phyloP scores from a whole-genome alignment of 2,113 vertebrate genomes.

The Jaculus jaculus region DNA sequence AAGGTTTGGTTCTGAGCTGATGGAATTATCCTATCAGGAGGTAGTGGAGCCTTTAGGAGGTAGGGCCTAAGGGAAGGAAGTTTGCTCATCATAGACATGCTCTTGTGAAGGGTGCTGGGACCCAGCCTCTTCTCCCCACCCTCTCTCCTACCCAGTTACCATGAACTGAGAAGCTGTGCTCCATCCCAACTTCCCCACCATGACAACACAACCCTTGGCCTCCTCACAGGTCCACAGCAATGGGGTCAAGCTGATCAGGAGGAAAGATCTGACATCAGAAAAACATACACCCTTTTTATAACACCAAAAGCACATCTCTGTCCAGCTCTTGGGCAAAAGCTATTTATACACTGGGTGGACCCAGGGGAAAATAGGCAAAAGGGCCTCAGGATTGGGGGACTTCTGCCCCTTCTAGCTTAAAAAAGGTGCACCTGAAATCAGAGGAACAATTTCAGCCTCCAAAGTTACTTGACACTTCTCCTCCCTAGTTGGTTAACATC shows the following conservation, averaged over 20 bases:
- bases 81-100: too few species aligned
- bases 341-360: accelerated
- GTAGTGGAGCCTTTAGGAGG: too few species aligned
- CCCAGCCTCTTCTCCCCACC: too few species aligned
- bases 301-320: neutral
- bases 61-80: too few species aligned
- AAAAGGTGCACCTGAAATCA: neutral
- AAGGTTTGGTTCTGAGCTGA: neutral
- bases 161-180: neutral
- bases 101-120: too few species aligned
- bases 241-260: neutral
- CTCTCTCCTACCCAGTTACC: neutral
- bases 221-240: neutral
- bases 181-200: too few species aligned
- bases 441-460: neutral
- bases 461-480: too few species aligned
- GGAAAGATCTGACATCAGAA: too few species aligned
- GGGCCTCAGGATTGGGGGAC: neutral
- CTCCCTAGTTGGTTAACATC: accelerated
- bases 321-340: neutral
- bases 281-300: too few species aligned
- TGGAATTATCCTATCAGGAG: neutral
- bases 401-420: neutral
- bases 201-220: neutral
- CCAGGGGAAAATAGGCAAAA: neutral